phyloP scores from a whole-genome alignment of 2,797 vertebrate species.

The Pseudomugil gertrudae region DNA sequence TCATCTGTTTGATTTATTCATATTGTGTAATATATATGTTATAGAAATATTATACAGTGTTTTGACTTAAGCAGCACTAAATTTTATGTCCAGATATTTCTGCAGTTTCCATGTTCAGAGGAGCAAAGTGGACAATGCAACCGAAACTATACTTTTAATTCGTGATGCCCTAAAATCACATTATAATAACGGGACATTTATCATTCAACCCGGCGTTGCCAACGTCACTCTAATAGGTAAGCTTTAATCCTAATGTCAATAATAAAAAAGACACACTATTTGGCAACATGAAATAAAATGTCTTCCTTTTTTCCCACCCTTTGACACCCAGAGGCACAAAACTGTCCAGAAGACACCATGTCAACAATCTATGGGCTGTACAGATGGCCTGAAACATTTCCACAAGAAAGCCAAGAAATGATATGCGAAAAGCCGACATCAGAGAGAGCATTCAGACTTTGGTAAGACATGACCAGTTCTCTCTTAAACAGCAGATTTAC shows the following conservation, averaged over 20 bases:
- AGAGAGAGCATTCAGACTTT: slow-evolving; percentile 69
- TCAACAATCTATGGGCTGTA: slow-evolving; percentile 72
- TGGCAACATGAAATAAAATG: not conserved
- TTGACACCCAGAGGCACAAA: slow-evolving; percentile 67
- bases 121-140: slow-evolving; percentile 8
- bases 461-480: slow-evolving; percentile 67
- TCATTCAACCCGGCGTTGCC: slow-evolving; percentile 43
- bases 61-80: not conserved
- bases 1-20: not conserved
- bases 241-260: not conserved
- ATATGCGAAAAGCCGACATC: slow-evolving; percentile 52
- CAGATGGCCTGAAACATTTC: slow-evolving; percentile 71
- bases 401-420: slow-evolving; percentile 59
- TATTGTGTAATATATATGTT: not conserved
- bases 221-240: slow-evolving; percentile 68
- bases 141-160: slow-evolving; percentile 37
- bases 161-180: slow-evolving; percentile 42
- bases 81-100: slow-evolving; percentile 60
- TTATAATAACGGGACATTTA: slow-evolving; percentile 45
- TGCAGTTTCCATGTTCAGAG: slow-evolving; percentile 74
- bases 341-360: slow-evolving; percentile 67
- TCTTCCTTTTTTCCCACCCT: not conserved
- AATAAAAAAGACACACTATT: not conserved
- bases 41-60: not conserved
- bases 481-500: not conserved